phyloP scores from a whole-genome alignment of 2,797 vertebrate genomes.

The Centroberyx gerrardi region DNA sequence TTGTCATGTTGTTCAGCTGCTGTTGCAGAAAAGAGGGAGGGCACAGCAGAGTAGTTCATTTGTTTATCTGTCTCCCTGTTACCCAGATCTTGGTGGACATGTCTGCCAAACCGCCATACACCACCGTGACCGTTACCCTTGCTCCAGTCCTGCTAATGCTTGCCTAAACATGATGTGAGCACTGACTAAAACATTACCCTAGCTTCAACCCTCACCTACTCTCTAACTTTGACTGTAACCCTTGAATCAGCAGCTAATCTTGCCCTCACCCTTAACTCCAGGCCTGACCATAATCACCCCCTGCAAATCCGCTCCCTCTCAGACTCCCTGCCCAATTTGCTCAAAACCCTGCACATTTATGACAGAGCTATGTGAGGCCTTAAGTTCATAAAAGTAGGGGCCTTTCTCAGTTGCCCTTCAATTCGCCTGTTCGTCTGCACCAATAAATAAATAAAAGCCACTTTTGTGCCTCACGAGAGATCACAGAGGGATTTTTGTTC shows the following conservation, averaged over 20 bases:
- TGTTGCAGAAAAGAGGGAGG: conserved; percentile 27
- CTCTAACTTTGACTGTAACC: conserved; percentile 49
- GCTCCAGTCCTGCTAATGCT: conserved; percentile 17
- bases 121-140: conserved; percentile 31
- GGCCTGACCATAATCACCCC: conserved; percentile 48
- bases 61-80: conserved; percentile 15
- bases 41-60: conserved; percentile 25
- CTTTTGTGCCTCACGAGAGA: conserved; percentile 74
- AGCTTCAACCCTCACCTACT: conserved; percentile 44
- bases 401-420: conserved; percentile 57
- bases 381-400: conserved; percentile 59
- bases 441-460: conserved; percentile 80
- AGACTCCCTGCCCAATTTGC: conserved; percentile 24
- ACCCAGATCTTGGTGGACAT: conserved; percentile 35
- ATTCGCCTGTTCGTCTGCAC: conserved; percentile 50
- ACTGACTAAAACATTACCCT: conserved; percentile 11
- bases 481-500: conserved; percentile 82
- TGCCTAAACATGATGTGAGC: conserved; percentile 27
- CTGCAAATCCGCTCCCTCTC: conserved; percentile 26
- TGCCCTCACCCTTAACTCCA: conserved; percentile 39
- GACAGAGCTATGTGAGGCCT: conserved; percentile 48
- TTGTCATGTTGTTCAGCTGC: conserved; percentile 47
- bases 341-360: conserved; percentile 40
- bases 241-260: conserved; percentile 59
- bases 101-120: conserved; percentile 33